Conservation (phyloP, 2,888 invertebrate genomes). For the Coelopa pilipes region DNA sequence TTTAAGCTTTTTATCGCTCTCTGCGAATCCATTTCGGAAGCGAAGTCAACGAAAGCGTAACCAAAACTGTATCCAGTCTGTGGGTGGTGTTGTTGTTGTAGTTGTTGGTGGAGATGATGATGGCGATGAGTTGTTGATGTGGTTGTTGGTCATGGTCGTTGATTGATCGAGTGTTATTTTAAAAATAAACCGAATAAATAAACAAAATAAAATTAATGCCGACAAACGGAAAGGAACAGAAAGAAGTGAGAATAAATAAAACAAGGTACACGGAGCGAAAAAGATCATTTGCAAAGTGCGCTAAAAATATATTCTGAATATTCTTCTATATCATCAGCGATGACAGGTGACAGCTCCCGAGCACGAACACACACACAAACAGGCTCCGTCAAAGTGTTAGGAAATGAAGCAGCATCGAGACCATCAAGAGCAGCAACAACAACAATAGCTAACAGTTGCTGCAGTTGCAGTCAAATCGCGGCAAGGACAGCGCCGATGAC, state of each 20-base stretch:
- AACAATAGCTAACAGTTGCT: conserved; percentile 5
- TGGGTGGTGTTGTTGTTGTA: conserved; percentile 49
- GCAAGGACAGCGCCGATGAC: not conserved
- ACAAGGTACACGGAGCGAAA: not conserved
- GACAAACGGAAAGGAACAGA: too few species aligned
- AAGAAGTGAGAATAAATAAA: not conserved
- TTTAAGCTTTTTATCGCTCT: conserved; percentile 89
- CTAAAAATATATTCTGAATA: conserved; percentile 21
- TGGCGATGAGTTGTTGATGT: not conserved
- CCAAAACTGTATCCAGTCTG: conserved; percentile 96
- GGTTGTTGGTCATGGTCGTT: not conserved
- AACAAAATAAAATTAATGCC: conserved; percentile 2
- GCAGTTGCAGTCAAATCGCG: conserved; percentile 1
- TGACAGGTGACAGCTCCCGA: conserved; percentile 27
- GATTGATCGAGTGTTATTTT: not conserved
- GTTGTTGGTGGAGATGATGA: not conserved
- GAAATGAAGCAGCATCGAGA: conserved; percentile 1
- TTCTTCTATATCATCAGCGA: not conserved
- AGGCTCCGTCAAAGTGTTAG: conserved; percentile 11
- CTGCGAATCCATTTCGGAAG: conserved; percentile 84
- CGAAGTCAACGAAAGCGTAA: conserved; percentile 94
- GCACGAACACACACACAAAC: not conserved
- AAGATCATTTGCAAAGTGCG: conserved; percentile 26
- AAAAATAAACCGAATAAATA: conserved; percentile 31
- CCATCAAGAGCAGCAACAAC: not conserved